Percentiles rank a stretch among this genome's conserved stretches.
Conservation (phyloP, 2,797 vertebrate genomes). For the Phylloscopus collybita region DNA sequence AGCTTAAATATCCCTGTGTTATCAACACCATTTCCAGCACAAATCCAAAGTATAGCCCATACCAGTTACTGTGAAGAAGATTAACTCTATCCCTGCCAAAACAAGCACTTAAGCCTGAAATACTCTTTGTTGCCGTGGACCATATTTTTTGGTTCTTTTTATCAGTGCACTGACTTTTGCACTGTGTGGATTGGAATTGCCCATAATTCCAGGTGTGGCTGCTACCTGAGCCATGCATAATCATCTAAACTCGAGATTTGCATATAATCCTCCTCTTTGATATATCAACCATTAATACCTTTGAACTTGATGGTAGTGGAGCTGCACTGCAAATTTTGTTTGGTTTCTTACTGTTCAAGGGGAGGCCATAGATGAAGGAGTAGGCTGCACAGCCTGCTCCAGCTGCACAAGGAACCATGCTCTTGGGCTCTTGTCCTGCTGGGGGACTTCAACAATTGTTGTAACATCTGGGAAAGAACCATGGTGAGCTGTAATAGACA, state of each 20-base stretch:
- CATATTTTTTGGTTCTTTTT: background rate
- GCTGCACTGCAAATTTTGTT: background rate
- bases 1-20: background rate
- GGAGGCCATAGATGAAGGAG: background rate
- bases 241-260: background rate
- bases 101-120: background rate
- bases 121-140: background rate
- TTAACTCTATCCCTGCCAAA: background rate
- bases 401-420: background rate
- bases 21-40: background rate
- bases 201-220: background rate
- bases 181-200: background rate
- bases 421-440: background rate
- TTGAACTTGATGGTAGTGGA: background rate
- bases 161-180: background rate
- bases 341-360: background rate
- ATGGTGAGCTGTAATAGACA: rapidly evolving
- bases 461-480: background rate
- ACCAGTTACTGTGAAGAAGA: background rate
- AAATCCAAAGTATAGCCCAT: background rate
- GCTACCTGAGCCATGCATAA: background rate
- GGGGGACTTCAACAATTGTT: background rate
- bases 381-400: background rate
- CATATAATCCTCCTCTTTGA: background rate
- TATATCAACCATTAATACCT: background rate